Evolutionary conservation across 1,140 invertebrate species (phyloP), one percentile per base, ranked within the genome.

Genomic region (Lepidurus couesii): DNA sequence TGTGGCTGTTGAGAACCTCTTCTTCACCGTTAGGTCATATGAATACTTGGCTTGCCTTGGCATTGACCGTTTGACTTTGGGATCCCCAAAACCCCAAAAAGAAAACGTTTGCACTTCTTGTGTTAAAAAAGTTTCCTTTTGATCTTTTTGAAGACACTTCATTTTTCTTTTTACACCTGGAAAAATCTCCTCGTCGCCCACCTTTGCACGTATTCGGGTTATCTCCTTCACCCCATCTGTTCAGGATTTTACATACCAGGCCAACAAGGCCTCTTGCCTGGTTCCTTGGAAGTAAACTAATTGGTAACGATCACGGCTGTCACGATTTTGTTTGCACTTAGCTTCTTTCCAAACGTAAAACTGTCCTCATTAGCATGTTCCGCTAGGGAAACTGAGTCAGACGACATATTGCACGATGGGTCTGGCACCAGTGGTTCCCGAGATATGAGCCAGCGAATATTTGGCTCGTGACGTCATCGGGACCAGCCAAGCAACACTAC

Each of bases 11-110:
- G 53, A 65, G 13, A 16, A 65, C 16, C 53, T 21, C 13, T 16
- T 16, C 53, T 65, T 65, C 53, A 65, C 53, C 53, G 53, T 65
- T 65, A 65, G 53, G 53, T 65, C 53, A 65, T 65, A 65, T 65
- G 53, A 65, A 65, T 65, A 65, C 53, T 65, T 65, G 53, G 53
- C 53, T 65, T 65, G 53, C 53, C 53, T 65, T 65, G 53, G 53
- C 53, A 65, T 65, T 65, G 53, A 65, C 53, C 53, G 53, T 65
- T 65, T 65, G 53, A 65, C 53, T 65, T 65, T 65, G 16, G 53
- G 53, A 21, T 13, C 9, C 13, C 21, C 6, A 9, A 65, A 65
- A 65, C 16, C 16, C 10, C 45, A 16, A 47, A 47, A 16, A 47
- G 45, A 16, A 11, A 65, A 65, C 53, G 53, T 65, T 16, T 65